These are phyloP conservation scores for Mesorhabditis spiculigera DNA, from an alignment of 2,888 invertebrate genomes.

Conservation along the genomic window DNA sequence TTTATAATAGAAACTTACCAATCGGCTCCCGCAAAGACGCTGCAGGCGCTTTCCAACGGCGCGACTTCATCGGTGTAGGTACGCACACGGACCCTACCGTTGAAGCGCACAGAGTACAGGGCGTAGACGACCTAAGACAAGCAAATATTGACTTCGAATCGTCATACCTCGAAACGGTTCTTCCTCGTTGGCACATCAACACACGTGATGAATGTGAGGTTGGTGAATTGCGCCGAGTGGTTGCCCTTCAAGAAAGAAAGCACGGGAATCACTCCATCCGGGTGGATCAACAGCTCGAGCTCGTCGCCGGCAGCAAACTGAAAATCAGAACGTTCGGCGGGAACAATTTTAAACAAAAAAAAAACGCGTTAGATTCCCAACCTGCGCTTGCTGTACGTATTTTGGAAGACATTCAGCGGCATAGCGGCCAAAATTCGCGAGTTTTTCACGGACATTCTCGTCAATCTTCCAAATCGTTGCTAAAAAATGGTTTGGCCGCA, in stretches of 20 bases:
- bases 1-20: constrained; percentile 69
- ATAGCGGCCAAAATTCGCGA: constrained; percentile 75
- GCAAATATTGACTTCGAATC: background rate
- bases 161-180: constrained; percentile 79
- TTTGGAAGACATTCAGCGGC: constrained; percentile 90
- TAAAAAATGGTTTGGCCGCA: constrained; percentile 16
- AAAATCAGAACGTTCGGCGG: constrained; percentile 21
- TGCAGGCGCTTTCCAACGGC: constrained; percentile 51
- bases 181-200: constrained; percentile 86
- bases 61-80: constrained; percentile 88
- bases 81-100: constrained; percentile 87
- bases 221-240: constrained; percentile 87
- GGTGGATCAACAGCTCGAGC: constrained; percentile 71
- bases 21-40: constrained; percentile 72
- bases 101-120: constrained; percentile 83
- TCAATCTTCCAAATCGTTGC: constrained; percentile 54
- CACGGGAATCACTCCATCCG: constrained; percentile 88
- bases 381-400: constrained; percentile 89
- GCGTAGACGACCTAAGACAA: constrained; percentile 72
- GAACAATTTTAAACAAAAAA: no score
- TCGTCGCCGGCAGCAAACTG: constrained; percentile 59
- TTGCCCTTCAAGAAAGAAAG: constrained; percentile 83
- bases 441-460: constrained; percentile 42
- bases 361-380: constrained; percentile 58
- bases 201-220: constrained; percentile 83